Percentiles rank a stretch among this genome's conserved stretches.
Conservation (phyloP, 2,113 vertebrate genomes). For the Progne subis region DNA sequence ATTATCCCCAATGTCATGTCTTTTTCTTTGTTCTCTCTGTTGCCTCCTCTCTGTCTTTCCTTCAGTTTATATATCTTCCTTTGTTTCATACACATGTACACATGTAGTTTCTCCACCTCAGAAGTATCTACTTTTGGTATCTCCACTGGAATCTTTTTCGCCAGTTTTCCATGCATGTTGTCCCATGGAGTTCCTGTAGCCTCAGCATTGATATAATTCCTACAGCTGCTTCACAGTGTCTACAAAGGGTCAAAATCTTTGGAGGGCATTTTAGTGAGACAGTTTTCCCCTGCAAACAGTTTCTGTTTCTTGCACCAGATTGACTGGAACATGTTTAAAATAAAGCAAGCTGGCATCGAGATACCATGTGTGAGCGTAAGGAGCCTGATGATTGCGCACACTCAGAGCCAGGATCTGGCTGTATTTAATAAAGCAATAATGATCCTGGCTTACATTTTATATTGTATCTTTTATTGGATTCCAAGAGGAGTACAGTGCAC, state of each 20-base stretch:
- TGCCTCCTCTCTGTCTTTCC: not conserved
- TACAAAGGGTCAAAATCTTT: not conserved
- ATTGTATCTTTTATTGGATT: conserved; percentile 54
- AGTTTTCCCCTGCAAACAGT: not conserved
- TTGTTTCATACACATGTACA: not conserved
- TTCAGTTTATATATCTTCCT: not conserved
- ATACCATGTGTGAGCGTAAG: not conserved
- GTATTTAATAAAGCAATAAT: conserved; percentile 59
- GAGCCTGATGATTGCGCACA: not conserved
- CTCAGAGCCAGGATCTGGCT: conserved; percentile 19
- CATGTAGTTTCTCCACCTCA: not conserved
- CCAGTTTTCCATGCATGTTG: not conserved
- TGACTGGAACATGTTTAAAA: conserved; percentile 27
- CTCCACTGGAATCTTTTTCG: not conserved
- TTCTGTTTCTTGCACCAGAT: conserved; percentile 41
- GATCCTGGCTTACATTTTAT: conserved; percentile 49
- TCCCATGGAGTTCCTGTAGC: not conserved
- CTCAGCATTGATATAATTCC: not conserved
- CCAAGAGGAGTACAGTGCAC: conserved; percentile 14
- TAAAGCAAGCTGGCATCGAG: conserved; percentile 8
- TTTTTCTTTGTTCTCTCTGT: not conserved
- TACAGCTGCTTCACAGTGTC: not conserved
- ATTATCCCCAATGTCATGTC: not conserved
- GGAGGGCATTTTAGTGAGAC: not conserved
- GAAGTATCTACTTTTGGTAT: not conserved